Conservation (phyloP, 2,888 invertebrate species). For the Mamestra brassicae region DNA sequence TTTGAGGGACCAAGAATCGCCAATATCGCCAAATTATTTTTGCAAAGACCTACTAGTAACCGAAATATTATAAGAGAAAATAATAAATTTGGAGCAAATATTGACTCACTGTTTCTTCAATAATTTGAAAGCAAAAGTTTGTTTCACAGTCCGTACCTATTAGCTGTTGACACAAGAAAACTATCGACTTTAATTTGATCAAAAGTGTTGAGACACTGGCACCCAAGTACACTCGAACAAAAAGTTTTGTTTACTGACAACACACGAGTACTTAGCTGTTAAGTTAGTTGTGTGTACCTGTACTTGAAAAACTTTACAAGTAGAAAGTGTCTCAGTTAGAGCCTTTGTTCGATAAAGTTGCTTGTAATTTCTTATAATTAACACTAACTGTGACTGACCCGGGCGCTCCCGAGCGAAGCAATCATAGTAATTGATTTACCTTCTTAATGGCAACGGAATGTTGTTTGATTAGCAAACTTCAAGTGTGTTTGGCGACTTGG, state of each 20-base stretch:
- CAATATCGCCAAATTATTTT: no score
- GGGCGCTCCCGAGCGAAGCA: constrained; percentile 46
- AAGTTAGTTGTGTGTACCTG: constrained; percentile 14
- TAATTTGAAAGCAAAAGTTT: neutral
- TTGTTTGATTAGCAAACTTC: constrained; percentile 67
- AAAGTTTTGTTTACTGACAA: constrained; percentile 31
- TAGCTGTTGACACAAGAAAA: neutral
- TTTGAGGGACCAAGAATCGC: no score
- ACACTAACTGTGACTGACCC: constrained; percentile 52
- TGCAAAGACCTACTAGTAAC: no score
- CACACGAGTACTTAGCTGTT: neutral
- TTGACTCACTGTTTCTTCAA: neutral
- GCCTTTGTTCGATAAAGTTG: constrained; percentile 34
- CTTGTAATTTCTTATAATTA: constrained; percentile 50
- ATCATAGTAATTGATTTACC: constrained; percentile 71
- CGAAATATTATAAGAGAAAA: no score
- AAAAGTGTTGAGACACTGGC: constrained; percentile 4
- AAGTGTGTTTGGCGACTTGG: constrained; percentile 50
- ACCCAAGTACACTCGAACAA: constrained; percentile 25
- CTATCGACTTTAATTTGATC: constrained; percentile 6
- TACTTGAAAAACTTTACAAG: constrained; percentile 25
- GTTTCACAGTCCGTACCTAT: neutral
- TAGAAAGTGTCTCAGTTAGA: constrained; percentile 10
- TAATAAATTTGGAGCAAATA: neutral
- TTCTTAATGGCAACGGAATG: constrained; percentile 62